Evolutionary conservation across 2,888 invertebrate species (phyloP), one percentile per base, ranked within the genome.

Genomic region (Sphecodes monilicornis): DNA sequence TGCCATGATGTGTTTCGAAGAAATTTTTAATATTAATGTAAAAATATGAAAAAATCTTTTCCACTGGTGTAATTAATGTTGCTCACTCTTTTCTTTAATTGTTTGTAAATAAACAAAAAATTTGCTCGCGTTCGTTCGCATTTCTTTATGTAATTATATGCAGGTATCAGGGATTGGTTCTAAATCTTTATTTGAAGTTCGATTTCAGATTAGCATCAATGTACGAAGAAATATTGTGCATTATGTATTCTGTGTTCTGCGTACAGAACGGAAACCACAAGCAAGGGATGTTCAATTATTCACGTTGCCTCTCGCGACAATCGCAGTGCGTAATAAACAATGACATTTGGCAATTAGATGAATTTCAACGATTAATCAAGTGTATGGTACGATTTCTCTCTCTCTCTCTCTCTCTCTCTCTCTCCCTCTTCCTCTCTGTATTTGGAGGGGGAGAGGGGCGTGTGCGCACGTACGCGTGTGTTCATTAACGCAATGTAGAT

Each of bases 311-410:
- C 16, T 32, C 32, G 8, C 64, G 32, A 13, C 64, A 64, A 32
- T 64, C 3, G 8, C 32, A 64, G 8, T 8, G 64, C 18, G 64
- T 18, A 29, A 32, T 29, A 32, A 64, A 64, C 29, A 64, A 18
- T 64, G 32, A 64, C 64, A 64, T 64, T 32, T 29, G 64, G 29
- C 64, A 64, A 64, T 64, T 64, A 32, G 32, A 29, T 64, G 18
- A 64, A 64, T 64, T 64, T 32, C 32, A 32, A 18, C 8, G 64
- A 18, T 29, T 64, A 64, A 64, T 64, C 18, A 32, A 64, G 32
- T 64, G 32, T 64, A 64, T 8, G 60, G 8, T 29, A 18, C 60
- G 18, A 29, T 32, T 32, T 64, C 6, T 60, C 22, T 22, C n/a
- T n/a, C n/a, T n/a, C n/a, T n/a, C n/a, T n/a, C n/a, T n/a, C n/a